Conservation (phyloP, 1,140 invertebrate species). For the Hypothenemus hampei region DNA sequence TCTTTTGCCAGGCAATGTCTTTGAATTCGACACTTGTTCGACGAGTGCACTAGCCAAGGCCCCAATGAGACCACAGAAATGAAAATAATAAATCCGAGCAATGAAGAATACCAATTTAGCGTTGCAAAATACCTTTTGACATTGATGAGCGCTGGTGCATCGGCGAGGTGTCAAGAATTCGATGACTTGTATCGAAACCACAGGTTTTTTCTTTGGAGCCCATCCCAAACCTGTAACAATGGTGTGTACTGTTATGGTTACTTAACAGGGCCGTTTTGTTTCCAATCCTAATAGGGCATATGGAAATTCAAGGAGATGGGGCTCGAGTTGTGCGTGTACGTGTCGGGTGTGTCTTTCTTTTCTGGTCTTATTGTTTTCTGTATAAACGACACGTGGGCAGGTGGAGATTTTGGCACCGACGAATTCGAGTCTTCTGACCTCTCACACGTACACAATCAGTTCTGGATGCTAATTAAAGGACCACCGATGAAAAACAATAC, state of each 20-base stretch:
- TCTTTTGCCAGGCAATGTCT: too few species aligned
- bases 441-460: too few species aligned
- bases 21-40: slow-evolving; percentile 1
- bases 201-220: not conserved
- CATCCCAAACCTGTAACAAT: slow-evolving; percentile 17
- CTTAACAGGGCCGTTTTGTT: slow-evolving; percentile 18
- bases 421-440: not conserved
- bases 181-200: not conserved
- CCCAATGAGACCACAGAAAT: too few species aligned
- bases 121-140: too few species aligned
- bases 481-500: too few species aligned
- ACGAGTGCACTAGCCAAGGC: too few species aligned
- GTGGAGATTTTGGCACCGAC: slow-evolving; percentile 20
- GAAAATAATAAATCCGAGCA: too few species aligned
- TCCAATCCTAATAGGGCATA: slow-evolving; percentile 22
- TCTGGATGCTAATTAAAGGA: too few species aligned
- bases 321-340: not conserved
- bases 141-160: too few species aligned
- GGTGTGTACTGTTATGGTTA: slow-evolving; percentile 22
- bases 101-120: too few species aligned
- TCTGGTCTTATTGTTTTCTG: slow-evolving; percentile 14
- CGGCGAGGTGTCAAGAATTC: too few species aligned
- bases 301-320: slow-evolving; percentile 9
- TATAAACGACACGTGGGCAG: slow-evolving; percentile 16
- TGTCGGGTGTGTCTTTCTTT: slow-evolving; percentile 14